Evolutionary conservation across 2,113 vertebrate species (phyloP).

Genomic region (Scalopus aquaticus): DNA sequence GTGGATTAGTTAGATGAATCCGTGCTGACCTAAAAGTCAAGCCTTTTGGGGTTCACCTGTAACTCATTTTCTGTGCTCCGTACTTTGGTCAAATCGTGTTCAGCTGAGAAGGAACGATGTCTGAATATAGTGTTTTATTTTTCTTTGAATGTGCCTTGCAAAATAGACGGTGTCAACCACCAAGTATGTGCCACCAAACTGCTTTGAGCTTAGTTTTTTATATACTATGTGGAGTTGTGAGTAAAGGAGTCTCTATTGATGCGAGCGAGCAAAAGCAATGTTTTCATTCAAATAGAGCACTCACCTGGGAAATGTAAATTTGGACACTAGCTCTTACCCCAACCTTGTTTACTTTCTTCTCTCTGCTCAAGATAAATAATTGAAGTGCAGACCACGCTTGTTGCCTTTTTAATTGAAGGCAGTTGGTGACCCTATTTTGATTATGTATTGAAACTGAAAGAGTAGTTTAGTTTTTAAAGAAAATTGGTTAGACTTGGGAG

Average conservation of each 20-base stretch:
- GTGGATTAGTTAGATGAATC: not conserved
- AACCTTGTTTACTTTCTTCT: slow-evolving; percentile 16
- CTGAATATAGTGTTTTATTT: slow-evolving; percentile 26
- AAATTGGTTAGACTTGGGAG: not conserved
- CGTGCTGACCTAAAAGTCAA: not conserved
- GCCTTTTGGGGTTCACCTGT: not conserved
- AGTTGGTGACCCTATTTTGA: not conserved
- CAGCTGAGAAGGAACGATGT: not conserved
- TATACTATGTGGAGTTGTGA: not conserved
- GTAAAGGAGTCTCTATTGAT: not conserved
- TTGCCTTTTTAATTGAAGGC: slow-evolving; percentile 13
- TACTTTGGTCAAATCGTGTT: not conserved
- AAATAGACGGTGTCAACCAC: not conserved
- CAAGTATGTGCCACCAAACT: slow-evolving; percentile 11
- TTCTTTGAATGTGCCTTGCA: slow-evolving; percentile 21
- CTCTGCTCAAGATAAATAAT: not conserved
- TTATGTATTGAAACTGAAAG: not conserved
- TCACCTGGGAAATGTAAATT: slow-evolving; percentile 30
- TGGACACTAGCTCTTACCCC: not conserved
- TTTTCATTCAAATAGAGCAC: slow-evolving; percentile 63
- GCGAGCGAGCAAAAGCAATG: slow-evolving; percentile 35
- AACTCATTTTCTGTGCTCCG: not conserved
- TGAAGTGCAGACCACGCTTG: not conserved
- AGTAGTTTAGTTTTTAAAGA: not conserved
- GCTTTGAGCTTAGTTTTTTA: slow-evolving; percentile 26